Evolutionary conservation across 2,797 vertebrate species (phyloP), one percentile per base, ranked within the genome.

Genomic region (Spheniscus humboldti): DNA sequence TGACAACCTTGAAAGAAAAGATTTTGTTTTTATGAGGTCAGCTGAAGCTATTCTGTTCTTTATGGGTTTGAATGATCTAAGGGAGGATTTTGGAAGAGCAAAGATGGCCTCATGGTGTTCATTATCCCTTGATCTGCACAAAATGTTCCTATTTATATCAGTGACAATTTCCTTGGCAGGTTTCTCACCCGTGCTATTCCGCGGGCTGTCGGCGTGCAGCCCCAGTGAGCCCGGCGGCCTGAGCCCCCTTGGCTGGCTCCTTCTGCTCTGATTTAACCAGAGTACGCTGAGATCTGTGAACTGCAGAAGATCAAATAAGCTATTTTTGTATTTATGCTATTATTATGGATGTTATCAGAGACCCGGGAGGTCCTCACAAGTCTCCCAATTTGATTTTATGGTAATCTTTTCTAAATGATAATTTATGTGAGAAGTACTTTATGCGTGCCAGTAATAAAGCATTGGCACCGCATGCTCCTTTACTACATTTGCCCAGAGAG

Each of bases 351-450:
- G 80, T 30, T 73, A n/a, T 16, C 33, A 8, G 73, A 84, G 64
- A 77, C 60, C 31, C 25, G 0, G 37, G 76, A 91, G 60, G 64
- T 77, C 69, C 66, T 77, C 60, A 6, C 27, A 57, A 74, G 47
- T 37, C 47, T 77, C 69, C n/a, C 37, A 14, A 9, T 77, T 84
- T 30, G 69, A 85, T 90, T 90, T 81, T 53, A 62, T 56, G 66
- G 74, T 53, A 86, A 66, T 86, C 37, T 80, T 76, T 80, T 56
- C 81, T 56, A 62, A 92, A 89, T 25, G 50, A 35, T 73, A 19
- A 66, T 86, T 96, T 84, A 15, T 43, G n/a, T 77, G 77, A 39
- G 33, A 41, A 76, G 59, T 31, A n/a, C 64, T 92, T 88, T 80
- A n/a, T 73, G 45, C 6, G 0, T 71, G 63, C 73, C 73, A 86